These are phyloP conservation scores for Zalophus californianus DNA, from an alignment of 2,797 vertebrate genomes.

Conservation along the genomic window DNA sequence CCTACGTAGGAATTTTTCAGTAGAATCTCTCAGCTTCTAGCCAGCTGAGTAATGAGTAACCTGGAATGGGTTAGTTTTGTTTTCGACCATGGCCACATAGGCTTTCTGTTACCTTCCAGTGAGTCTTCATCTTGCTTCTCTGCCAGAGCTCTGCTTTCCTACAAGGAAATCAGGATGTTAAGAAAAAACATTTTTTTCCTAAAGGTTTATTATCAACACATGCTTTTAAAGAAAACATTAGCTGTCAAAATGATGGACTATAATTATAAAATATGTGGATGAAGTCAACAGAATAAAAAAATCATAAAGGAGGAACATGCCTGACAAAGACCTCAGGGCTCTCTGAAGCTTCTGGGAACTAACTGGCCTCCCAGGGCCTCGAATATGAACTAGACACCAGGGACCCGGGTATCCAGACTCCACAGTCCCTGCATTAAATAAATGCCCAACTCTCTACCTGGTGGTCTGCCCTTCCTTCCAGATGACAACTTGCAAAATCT, in stretches of 20 bases:
- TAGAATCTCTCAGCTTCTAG: background rate
- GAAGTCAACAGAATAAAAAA: background rate
- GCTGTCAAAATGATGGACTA: background rate
- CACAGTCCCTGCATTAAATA: background rate
- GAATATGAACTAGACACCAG: background rate
- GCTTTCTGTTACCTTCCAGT: constrained; percentile 39
- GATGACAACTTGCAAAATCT: background rate
- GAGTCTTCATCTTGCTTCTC: constrained; percentile 90
- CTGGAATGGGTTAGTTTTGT: background rate
- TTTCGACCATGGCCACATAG: background rate
- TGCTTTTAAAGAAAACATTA: background rate
- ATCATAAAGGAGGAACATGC: background rate
- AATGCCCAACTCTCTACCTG: background rate
- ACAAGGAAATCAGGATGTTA: constrained; percentile 41
- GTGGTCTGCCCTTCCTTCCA: background rate
- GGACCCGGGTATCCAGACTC: background rate
- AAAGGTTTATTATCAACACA: background rate
- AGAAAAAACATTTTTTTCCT: background rate
- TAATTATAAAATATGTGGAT: background rate
- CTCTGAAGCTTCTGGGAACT: background rate
- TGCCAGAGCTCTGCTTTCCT: constrained; percentile 86
- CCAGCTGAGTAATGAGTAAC: background rate
- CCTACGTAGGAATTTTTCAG: background rate
- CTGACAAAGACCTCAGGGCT: background rate
- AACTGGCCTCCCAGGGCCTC: background rate